These are phyloP conservation scores for Lycia hirtaria DNA, from an alignment of 2,888 invertebrate species.

Conservation along the genomic window DNA sequence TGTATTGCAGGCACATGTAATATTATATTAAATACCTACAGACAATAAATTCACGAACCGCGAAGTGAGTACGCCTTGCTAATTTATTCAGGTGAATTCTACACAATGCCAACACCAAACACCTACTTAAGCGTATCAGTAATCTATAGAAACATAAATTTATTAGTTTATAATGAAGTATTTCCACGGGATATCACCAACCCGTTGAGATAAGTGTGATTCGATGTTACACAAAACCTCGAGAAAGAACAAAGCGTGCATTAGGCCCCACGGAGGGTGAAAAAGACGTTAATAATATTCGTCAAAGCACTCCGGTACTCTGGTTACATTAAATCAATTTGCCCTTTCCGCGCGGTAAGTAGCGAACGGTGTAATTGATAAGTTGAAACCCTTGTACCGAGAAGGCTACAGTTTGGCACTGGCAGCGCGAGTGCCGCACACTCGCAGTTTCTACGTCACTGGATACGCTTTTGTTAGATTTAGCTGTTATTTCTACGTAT, in stretches of 20 bases:
- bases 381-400: conserved; percentile 85
- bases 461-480: conserved; percentile 42
- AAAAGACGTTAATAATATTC: conserved; percentile 86
- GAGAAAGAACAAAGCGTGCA: conserved; percentile 82
- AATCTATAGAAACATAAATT: conserved; percentile 19
- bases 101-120: neutral
- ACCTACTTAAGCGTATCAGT: conserved; percentile 3
- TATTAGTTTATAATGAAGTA: conserved; percentile 32
- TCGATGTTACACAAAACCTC: conserved; percentile 78
- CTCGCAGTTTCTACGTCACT: conserved; percentile 60
- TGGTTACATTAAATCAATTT: conserved; percentile 86
- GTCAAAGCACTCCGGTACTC: conserved; percentile 86
- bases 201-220: conserved; percentile 78
- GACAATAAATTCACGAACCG: neutral
- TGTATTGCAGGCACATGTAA: no score
- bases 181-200: conserved; percentile 41
- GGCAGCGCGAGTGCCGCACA: conserved; percentile 48
- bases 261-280: conserved; percentile 77
- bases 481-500: conserved; percentile 25
- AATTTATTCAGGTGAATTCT: conserved; percentile 43
- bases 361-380: conserved; percentile 86
- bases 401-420: conserved; percentile 78
- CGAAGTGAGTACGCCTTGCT: conserved; percentile 15
- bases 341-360: conserved; percentile 85
- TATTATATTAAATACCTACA: neutral